Conservation (phyloP, 2,797 vertebrate species). For the Buphagus erythrorhynchus region DNA sequence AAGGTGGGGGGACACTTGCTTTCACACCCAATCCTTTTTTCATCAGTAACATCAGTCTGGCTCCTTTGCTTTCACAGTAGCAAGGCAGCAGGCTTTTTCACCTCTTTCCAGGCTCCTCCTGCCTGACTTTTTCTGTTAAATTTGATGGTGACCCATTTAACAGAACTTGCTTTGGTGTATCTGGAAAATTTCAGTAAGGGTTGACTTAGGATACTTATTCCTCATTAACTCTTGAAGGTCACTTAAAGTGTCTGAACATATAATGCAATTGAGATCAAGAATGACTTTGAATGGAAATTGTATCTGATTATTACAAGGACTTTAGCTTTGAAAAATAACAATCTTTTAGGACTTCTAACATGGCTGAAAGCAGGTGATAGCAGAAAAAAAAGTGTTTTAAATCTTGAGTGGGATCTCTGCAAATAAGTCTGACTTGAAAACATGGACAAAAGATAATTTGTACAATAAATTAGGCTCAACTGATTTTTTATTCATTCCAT, state of each 20-base stretch:
- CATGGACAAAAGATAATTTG: background rate
- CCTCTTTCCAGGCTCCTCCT: background rate
- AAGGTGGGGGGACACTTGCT: background rate
- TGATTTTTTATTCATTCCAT: background rate
- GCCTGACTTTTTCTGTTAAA: background rate
- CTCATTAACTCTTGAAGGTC: background rate
- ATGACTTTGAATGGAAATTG: background rate
- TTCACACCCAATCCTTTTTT: background rate
- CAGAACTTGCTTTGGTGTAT: background rate
- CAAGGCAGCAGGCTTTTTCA: background rate
- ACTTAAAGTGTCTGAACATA: background rate
- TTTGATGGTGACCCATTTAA: conserved; percentile 41
- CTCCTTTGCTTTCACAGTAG: background rate
- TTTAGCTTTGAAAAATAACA: background rate
- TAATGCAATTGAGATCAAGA: background rate
- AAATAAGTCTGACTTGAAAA: background rate
- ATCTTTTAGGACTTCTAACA: background rate
- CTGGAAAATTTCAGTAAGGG: background rate
- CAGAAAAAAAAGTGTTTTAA: background rate
- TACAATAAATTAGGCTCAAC: background rate
- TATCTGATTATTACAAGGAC: background rate
- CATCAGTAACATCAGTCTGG: background rate
- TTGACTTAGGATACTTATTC: background rate
- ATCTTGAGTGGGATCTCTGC: background rate
- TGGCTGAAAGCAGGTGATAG: background rate